Percentiles rank a stretch among this genome's conserved stretches.
Evolutionary conservation across 2,797 vertebrate species (phyloP).

Genomic region (Zalophus californianus): DNA sequence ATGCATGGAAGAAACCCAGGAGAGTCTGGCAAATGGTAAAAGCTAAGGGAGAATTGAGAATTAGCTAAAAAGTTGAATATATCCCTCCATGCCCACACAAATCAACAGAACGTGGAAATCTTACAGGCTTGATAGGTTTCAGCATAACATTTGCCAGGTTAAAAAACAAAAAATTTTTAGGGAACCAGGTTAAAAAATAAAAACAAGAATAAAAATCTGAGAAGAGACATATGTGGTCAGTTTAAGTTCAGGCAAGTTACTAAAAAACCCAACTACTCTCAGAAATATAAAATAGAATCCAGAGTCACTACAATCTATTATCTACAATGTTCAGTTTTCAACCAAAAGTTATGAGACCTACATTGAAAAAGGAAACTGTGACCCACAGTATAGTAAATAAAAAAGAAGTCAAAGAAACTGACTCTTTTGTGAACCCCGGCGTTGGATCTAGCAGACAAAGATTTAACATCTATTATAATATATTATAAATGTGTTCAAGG

Average conservation of each 20-base stretch:
- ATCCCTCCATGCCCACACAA: neutral
- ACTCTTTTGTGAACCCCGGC: neutral
- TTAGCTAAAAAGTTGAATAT: neutral
- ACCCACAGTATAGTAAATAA: neutral
- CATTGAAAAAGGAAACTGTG: neutral
- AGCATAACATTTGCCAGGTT: neutral
- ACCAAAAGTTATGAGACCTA: neutral
- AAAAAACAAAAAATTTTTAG: neutral
- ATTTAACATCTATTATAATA: neutral
- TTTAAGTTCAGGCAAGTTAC: neutral
- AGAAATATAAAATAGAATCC: conserved; percentile 17
- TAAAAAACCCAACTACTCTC: neutral
- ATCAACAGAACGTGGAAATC: neutral
- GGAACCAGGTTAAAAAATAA: neutral
- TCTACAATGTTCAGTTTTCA: neutral
- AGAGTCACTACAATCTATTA: neutral
- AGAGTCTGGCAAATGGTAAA: neutral
- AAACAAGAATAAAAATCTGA: neutral
- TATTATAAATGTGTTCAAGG: neutral
- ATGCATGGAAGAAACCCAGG: neutral
- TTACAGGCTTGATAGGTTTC: neutral
- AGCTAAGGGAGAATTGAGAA: neutral
- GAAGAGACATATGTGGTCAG: neutral
- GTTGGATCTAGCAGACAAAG: neutral
- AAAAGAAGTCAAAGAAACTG: neutral